These are phyloP conservation scores for Eurystomus gularis DNA, from an alignment of 2,113 vertebrate species.

Conservation along the genomic window DNA sequence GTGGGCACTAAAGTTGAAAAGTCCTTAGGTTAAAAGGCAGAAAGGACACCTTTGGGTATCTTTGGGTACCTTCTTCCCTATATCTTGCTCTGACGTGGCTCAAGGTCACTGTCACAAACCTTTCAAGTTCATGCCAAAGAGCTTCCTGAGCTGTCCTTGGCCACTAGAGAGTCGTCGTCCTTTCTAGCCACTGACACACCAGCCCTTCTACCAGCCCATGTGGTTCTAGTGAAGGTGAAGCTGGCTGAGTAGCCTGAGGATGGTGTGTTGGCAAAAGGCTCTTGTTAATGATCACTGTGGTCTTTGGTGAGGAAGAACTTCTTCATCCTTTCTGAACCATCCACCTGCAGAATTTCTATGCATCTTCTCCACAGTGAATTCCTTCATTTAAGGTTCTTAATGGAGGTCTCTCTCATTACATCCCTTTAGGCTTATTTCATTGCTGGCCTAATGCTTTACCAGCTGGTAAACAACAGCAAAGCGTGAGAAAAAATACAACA, in stretches of 20 bases:
- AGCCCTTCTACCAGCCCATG: not conserved
- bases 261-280: not conserved
- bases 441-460: not conserved
- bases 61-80: not conserved
- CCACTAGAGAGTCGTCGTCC: fast-evolving
- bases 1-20: not conserved
- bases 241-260: not conserved
- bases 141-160: not conserved
- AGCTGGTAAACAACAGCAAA: not conserved
- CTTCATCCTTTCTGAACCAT: not conserved
- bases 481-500: not conserved
- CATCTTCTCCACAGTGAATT: not conserved
- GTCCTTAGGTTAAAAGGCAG: not conserved
- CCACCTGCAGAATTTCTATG: not conserved
- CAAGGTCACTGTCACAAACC: not conserved
- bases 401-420: not conserved
- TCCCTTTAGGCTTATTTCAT: not conserved
- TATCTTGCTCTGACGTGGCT: not conserved
- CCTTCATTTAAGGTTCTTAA: not conserved
- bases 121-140: not conserved
- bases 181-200: not conserved
- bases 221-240: not conserved
- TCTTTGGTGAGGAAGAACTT: not conserved
- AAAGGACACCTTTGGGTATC: too few species aligned
- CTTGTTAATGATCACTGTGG: not conserved